Evolutionary conservation across 2,888 invertebrate species (phyloP).

Genomic region (Schizotus pectinicornis): DNA sequence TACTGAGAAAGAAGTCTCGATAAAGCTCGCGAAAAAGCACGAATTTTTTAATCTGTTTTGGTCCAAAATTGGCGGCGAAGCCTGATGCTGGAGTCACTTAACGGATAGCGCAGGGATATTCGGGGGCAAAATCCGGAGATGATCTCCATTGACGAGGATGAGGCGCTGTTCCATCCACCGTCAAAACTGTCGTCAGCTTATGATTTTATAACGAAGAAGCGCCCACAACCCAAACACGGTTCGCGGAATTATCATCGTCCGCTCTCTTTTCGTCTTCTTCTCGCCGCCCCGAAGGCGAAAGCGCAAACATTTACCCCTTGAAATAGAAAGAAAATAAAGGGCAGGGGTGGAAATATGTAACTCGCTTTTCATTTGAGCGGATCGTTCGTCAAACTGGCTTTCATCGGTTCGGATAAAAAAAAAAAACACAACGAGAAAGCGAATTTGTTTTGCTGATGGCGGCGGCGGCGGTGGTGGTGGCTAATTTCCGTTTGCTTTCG

Average conservation of each 20-base stretch:
- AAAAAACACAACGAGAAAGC: slow-evolving; percentile 9
- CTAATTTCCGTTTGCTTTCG: slow-evolving; percentile 13
- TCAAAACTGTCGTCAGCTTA: slow-evolving; percentile 40
- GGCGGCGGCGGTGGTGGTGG: slow-evolving; percentile 1
- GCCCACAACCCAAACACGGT: slow-evolving; percentile 44
- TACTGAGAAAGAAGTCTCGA: too few relatives aligned
- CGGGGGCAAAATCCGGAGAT: neutral
- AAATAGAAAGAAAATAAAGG: slow-evolving; percentile 56
- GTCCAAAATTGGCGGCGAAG: too few relatives aligned
- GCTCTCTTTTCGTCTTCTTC: slow-evolving; percentile 39
- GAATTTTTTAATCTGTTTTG: too few relatives aligned
- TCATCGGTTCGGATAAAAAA: slow-evolving; percentile 13
- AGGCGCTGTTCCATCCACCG: neutral
- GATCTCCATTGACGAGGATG: neutral
- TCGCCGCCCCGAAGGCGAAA: slow-evolving; percentile 26
- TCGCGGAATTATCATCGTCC: slow-evolving; percentile 50
- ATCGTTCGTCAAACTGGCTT: slow-evolving; percentile 43
- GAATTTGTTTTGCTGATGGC: slow-evolving; percentile 12
- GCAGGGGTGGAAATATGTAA: slow-evolving; percentile 43
- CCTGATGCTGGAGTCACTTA: too few relatives aligned
- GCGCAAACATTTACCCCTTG: slow-evolving; percentile 52
- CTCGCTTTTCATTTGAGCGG: slow-evolving; percentile 42
- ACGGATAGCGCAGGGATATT: too few relatives aligned
- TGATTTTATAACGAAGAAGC: slow-evolving; percentile 44
- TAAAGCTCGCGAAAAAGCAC: too few relatives aligned